Evolutionary conservation across 2,113 vertebrate genomes (phyloP), one percentile per base, ranked within the genome.

Genomic region (Pollimyrus isidori): DNA sequence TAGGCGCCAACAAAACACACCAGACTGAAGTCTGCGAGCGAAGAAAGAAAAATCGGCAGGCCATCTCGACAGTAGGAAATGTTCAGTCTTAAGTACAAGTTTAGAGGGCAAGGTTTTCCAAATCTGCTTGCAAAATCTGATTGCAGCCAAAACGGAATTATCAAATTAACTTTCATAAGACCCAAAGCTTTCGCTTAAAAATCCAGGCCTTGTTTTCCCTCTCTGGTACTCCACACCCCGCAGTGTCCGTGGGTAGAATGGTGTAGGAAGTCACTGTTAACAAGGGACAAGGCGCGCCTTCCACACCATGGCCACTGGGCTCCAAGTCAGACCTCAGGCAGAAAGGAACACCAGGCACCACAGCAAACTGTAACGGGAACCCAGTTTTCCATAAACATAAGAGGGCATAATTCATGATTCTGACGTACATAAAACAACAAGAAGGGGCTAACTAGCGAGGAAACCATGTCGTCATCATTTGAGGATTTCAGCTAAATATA

Each of bases 71-170:
- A 2, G 19, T 9, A 23, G 39, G 39, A 46, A 23, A 46, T 42
- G 80, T 23, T 10, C 80, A 83, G 19, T 17, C 46, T 84, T 23
- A 84, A 7, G 35, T 76, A 76, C 65, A 48, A 30, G 13, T 52
- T 48, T 19, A 53, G 13, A 35, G 48, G 35, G 7, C 15, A 87
- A 87, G 23, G 11, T 35, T 87, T 53, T 15, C 50, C n/a, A 53
- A 53, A 87, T n/a, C 49, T 45, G 45, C 53, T 89, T 91, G 89
- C 90, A 89, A 92, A 93, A 93, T 93, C 91, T 88, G 53, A 89
- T 90, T 88, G 90, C 89, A 90, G 93, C 92, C 93, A 93, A 89
- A 56, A 90, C 69, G 90, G 92, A 92, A 94, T 95, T 95, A 94
- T 53, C 56, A 69, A 90, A 48, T 92, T 93, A 91, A 90, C 92